Evolutionary conservation across 2,797 vertebrate genomes (phyloP).

Genomic region (Lepus townsendii): DNA sequence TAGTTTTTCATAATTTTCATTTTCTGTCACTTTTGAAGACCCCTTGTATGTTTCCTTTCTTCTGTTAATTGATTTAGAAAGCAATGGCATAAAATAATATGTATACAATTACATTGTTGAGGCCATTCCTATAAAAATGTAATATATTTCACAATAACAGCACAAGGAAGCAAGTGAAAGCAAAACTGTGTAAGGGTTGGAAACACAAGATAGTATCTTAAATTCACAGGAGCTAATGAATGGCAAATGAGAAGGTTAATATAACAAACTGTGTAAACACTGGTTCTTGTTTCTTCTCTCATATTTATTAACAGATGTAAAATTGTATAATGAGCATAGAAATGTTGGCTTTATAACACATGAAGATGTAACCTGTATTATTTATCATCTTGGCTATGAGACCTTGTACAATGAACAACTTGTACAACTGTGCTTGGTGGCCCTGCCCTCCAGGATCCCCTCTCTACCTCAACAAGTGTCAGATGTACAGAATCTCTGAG

Average conservation of each 20-base stretch:
- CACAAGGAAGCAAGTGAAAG: not conserved
- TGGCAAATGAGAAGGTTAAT: not conserved
- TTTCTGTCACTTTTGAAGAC: too few relatives aligned
- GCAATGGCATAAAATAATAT: conserved; percentile 3
- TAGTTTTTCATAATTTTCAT: too few relatives aligned
- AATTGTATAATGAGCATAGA: not conserved
- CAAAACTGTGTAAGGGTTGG: not conserved
- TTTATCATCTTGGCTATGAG: conserved; percentile 5
- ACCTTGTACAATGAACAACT: not conserved
- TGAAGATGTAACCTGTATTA: not conserved
- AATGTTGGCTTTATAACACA: not conserved
- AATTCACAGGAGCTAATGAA: not conserved
- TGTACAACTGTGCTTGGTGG: not conserved
- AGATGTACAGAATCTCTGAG: not conserved
- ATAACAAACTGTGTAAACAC: conserved; percentile 8
- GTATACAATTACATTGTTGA: not conserved
- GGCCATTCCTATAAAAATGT: not conserved
- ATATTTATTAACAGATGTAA: conserved; percentile 13
- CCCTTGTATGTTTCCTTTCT: not conserved
- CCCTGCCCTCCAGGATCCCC: not conserved
- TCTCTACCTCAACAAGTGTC: not conserved
- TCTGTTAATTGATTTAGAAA: conserved; percentile 50
- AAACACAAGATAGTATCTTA: not conserved
- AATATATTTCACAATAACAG: conserved; percentile 27
- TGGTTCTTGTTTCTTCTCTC: conserved; percentile 12